Percentiles rank a stretch among this genome's conserved stretches.
phyloP scores from a whole-genome alignment of 2,797 vertebrate genomes.

The Tapera naevia region DNA sequence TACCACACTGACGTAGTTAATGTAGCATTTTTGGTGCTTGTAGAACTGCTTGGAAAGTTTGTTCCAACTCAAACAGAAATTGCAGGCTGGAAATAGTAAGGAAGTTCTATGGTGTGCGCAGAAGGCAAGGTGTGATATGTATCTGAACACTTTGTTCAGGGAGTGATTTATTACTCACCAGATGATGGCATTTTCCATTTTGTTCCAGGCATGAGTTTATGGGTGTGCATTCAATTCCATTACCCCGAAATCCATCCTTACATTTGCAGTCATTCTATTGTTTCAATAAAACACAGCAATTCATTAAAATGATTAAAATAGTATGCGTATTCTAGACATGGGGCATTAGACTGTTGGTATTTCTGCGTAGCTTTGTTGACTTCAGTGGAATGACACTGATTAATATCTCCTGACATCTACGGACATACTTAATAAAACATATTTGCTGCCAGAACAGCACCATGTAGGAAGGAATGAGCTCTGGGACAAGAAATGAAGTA shows the following conservation, averaged over 20 bases:
- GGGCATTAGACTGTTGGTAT: not conserved
- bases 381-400: not conserved
- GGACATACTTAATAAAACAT: not conserved
- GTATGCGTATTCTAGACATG: not conserved
- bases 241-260: slow-evolving; percentile 85
- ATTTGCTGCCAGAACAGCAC: not conserved
- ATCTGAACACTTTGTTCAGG: slow-evolving; percentile 40
- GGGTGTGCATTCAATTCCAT: slow-evolving; percentile 84
- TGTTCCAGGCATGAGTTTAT: slow-evolving; percentile 83
- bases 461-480: fast-evolving
- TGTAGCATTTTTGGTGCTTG: not conserved
- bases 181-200: slow-evolving; percentile 83
- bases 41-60: not conserved
- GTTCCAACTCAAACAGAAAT: not conserved
- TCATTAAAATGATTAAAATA: slow-evolving; percentile 16
- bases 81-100: slow-evolving; percentile 17
- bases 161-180: slow-evolving; percentile 79
- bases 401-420: not conserved
- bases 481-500: not conserved
- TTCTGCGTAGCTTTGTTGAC: not conserved
- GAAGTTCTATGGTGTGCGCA: not conserved
- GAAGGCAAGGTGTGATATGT: not conserved
- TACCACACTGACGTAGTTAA: not conserved
- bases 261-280: slow-evolving; percentile 88
- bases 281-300: slow-evolving; percentile 19